Evolutionary conservation across 1,140 invertebrate species (phyloP).

Genomic region (Druon quercuslanigerum): DNA sequence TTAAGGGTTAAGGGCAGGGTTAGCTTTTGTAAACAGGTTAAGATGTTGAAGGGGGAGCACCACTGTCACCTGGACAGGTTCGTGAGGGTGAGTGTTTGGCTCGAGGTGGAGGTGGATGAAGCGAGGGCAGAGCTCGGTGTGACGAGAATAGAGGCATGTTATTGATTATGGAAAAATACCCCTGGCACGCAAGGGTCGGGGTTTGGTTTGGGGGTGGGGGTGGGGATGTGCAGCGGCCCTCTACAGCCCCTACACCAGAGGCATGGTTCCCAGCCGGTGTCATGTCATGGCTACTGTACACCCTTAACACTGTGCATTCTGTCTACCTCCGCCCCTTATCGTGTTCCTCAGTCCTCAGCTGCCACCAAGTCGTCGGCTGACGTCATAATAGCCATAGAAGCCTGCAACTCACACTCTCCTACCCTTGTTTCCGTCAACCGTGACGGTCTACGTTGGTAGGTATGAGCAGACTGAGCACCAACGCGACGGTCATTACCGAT

Average conservation of each 20-base stretch:
- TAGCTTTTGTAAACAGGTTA: neutral
- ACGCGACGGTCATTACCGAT: slow-evolving; percentile 18
- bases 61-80: slow-evolving; percentile 66
- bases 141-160: slow-evolving; percentile 72
- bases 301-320: slow-evolving; percentile 47
- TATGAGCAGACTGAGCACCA: neutral
- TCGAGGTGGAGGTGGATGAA: slow-evolving; percentile 38
- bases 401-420: slow-evolving; percentile 32
- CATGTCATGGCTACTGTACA: slow-evolving; percentile 67
- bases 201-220: slow-evolving; percentile 28
- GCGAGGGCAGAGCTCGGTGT: slow-evolving; percentile 62
- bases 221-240: slow-evolving; percentile 48
- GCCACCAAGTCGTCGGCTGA: slow-evolving; percentile 35
- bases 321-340: slow-evolving; percentile 38
- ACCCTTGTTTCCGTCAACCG: slow-evolving; percentile 36
- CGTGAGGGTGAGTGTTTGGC: slow-evolving; percentile 47
- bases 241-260: slow-evolving; percentile 53
- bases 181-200: slow-evolving; percentile 55
- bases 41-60: slow-evolving; percentile 45
- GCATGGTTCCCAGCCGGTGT: slow-evolving; percentile 61
- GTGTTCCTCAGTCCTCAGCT: slow-evolving; percentile 31
- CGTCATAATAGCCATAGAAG: slow-evolving; percentile 41
- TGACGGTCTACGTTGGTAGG: slow-evolving; percentile 39
- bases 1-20: neutral
- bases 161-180: slow-evolving; percentile 73